Evolutionary conservation across 2,797 vertebrate genomes (phyloP).

Genomic region (Macropus fuliginosus): DNA sequence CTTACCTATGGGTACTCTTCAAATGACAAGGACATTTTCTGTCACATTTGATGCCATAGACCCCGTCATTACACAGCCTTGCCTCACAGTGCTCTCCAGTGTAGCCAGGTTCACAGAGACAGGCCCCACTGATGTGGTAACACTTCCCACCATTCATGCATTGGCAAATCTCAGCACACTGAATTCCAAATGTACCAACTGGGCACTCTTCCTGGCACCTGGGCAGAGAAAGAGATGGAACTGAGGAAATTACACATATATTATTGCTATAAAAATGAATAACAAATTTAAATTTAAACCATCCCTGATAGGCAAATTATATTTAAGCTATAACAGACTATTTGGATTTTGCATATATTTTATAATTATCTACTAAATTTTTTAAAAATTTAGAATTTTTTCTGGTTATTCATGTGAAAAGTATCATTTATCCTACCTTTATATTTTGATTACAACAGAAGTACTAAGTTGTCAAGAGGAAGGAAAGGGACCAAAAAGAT

Average conservation of each 20-base stretch:
- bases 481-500: constrained; percentile 7
- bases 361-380: neutral
- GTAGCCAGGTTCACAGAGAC: constrained; percentile 93
- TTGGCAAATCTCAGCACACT: constrained; percentile 89
- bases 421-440: neutral
- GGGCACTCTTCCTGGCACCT: constrained; percentile 96
- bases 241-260: neutral
- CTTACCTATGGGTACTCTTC: constrained; percentile 91
- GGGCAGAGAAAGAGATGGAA: neutral
- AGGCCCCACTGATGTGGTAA: constrained; percentile 92
- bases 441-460: neutral
- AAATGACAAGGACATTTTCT: constrained; percentile 91
- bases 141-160: constrained; percentile 93
- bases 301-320: neutral
- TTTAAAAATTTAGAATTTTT: constrained; percentile 1
- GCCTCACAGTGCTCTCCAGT: constrained; percentile 90
- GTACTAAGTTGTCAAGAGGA: neutral
- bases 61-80: constrained; percentile 90
- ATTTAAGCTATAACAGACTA: neutral
- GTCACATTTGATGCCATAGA: constrained; percentile 93
- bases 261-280: neutral
- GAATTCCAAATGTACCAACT: constrained; percentile 90
- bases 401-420: neutral
- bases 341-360: constrained; percentile 37
- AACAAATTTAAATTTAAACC: neutral